Percentiles rank a stretch among this genome's conserved stretches.
Evolutionary conservation across 2,888 invertebrate species (phyloP).

Genomic region (Hyposoter dolosus): DNA sequence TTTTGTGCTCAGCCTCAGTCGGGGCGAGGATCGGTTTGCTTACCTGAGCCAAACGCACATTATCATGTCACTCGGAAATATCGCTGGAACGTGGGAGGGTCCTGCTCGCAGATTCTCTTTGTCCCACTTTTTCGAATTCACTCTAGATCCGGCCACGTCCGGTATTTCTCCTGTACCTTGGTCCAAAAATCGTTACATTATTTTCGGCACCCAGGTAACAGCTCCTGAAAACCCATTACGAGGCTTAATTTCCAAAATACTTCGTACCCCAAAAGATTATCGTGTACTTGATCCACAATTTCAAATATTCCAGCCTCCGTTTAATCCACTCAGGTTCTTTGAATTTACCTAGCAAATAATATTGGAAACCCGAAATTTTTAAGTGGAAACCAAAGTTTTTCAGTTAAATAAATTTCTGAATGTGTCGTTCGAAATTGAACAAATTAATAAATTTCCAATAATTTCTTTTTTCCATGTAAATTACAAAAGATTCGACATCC

Average conservation of each 20-base stretch:
- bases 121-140: conserved; percentile 22
- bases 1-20: conserved; percentile 59
- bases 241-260: conserved; percentile 38
- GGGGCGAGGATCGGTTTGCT: background rate
- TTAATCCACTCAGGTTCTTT: background rate
- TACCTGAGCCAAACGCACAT: conserved; percentile 57
- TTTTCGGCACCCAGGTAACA: conserved; percentile 64
- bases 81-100: conserved; percentile 49
- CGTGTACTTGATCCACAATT: background rate
- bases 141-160: background rate
- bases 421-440: no score
- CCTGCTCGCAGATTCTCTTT: conserved; percentile 42
- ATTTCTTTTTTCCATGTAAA: no score
- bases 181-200: conserved; percentile 46
- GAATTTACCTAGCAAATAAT: background rate
- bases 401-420: background rate
- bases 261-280: conserved; percentile 13
- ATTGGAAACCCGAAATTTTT: background rate
- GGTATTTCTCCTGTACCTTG: conserved; percentile 21
- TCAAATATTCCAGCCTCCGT: background rate
- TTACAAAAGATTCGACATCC: background rate
- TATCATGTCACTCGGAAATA: conserved; percentile 73
- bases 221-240: conserved; percentile 51
- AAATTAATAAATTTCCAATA: no score
- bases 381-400: background rate